These are phyloP conservation scores for Zaprionus davidi DNA, from an alignment of 1,140 invertebrate genomes.

Conservation along the genomic window DNA sequence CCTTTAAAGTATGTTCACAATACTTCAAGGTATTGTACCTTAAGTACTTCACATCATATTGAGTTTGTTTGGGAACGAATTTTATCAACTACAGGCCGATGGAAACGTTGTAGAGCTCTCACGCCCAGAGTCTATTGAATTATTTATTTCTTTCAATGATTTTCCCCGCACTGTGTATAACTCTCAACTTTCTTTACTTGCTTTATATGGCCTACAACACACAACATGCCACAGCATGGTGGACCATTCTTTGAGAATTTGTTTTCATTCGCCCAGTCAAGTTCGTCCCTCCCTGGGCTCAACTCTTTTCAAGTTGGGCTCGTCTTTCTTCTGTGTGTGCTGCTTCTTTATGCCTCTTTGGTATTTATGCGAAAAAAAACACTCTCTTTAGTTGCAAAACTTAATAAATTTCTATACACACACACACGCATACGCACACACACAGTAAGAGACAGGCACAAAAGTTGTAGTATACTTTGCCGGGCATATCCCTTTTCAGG, in stretches of 20 bases:
- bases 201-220: background rate
- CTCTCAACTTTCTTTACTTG: background rate
- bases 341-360: background rate
- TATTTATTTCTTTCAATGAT: background rate
- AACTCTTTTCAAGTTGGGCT: constrained; percentile 4
- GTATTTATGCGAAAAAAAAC: constrained; percentile 11
- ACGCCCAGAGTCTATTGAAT: background rate
- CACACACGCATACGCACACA: background rate
- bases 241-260: background rate
- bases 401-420: constrained; percentile 8
- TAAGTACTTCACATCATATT: no score
- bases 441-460: background rate
- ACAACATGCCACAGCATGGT: background rate
- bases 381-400: constrained; percentile 11
- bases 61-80: no score
- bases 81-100: no score
- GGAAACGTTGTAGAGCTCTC: background rate
- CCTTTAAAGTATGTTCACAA: no score
- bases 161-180: background rate
- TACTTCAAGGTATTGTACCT: no score
- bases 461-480: background rate
- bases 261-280: background rate
- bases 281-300: background rate
- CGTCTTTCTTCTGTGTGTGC: background rate
- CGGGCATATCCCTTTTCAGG: background rate